Evolutionary conservation across 2,888 invertebrate species (phyloP), one percentile per base, ranked within the genome.

Genomic region (Hemistola chrysoprasaria): DNA sequence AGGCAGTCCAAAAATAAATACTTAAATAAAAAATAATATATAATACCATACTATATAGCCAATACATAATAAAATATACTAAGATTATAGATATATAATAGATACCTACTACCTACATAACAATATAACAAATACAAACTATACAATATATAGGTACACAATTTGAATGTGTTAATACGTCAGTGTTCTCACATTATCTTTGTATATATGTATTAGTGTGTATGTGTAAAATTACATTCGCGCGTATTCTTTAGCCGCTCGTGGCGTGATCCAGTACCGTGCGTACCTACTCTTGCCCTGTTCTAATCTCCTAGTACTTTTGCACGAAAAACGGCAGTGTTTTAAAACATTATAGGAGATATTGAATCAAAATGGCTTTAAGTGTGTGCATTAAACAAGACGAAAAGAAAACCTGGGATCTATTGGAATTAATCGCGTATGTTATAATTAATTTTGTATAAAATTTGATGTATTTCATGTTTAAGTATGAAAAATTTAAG

Each of bases 361-460:
- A 36, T 33, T 30, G 25, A 23, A n/a, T n/a, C n/a, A 62, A 52
- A 46, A 77, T 78, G 78, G 63, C 69, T 30, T 24, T 70, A 8
- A 59, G 62, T 59, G 62, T 70, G 39, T 52, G 53, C 42, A 43
- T 50, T 28, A 61, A 58, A 22, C 47, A 50, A 36, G 54, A 64
- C 31, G 52, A 58, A 40, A 50, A 58, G 11, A 53, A 47, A 36
- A 53, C 56, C 16, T 43, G 56, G 50, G 44, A 55, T 34, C 51
- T 43, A 9, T 44, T 54, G 42, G 53, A 58, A 37, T 56, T 34
- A 28, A 47, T 61, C 26, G 57, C 62, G 69, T 74, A 59, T 59
- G 71, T 70, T 62, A 16, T 16, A 16, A 16, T 16, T 16, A 16
- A 16, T 16, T 16, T 16, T 16, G 16, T 16, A 3, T 16, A 3